Base-by-base conservation (phyloP, 2,888 invertebrate species). In the Diarsia dahlii region DNA sequence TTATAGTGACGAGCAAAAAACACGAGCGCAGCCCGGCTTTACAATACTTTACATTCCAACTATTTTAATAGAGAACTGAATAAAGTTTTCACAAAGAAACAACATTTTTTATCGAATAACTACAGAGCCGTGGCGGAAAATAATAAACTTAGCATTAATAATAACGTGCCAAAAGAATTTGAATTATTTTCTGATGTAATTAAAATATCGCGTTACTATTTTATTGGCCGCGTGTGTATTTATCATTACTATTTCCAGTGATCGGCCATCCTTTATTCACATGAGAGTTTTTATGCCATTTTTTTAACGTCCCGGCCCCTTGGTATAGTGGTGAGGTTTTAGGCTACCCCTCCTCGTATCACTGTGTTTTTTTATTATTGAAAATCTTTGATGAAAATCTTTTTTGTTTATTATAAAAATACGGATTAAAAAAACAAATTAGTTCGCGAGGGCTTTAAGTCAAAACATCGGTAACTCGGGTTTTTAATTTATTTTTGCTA, bases 131-230 rank as follows among this genome's bases (percentile, higher is more conserved):
- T 81, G 81, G 62, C 74, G 13, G 60, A 58, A 78, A 73, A 75
- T 81, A 81, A 84, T 81, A 75, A 78, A 81, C 74, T 71, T 81
- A 69, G 63, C 70, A 83, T 77, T 83, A 73, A 77, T 67, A 83
- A 72, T 71, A 71, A 76, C 58, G 65, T 58, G 46, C 48, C 62
- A 64, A 56, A 78, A 81, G 68, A 78, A 81, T 66, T 20, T 56
- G 72, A 77, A 69, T 77, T 69, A 67, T 62, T 66, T 74, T 79
- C 73, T 78, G 18, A 67, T 54, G 63, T 73, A 64, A 73, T 82
- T 81, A 78, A 70, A 82, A 81, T 67, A 78, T 81, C 70, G 18
- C 39, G 52, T 66, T 70, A 23, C 39, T 58, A 1, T 52, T 82
- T 71, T 64, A 71, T 71, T 81, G 63, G 50, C 70, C 8, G 60